Percentiles rank a stretch among this genome's conserved stretches.
Conservation (phyloP, 2,797 vertebrate genomes). For the Rallus crepitans region DNA sequence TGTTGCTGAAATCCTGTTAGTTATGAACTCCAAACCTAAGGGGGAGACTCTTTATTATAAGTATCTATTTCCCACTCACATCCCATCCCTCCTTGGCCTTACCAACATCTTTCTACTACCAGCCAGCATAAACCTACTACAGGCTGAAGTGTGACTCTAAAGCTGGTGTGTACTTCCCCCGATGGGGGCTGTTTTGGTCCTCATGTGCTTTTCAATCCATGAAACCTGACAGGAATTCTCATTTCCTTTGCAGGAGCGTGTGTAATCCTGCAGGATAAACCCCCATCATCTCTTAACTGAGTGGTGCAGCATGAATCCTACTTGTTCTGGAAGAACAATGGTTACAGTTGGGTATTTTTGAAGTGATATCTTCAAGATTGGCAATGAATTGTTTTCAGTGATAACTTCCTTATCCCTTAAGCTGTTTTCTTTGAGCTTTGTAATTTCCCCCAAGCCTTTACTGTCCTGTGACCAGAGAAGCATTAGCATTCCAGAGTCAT, state of each 20-base stretch:
- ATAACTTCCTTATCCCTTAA: background rate
- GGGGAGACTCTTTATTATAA: background rate
- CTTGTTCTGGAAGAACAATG: background rate
- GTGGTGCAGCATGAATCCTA: background rate
- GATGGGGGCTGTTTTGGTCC: background rate
- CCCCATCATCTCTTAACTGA: background rate
- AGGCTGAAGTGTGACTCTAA: background rate
- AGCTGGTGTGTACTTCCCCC: background rate
- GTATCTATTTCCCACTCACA: background rate
- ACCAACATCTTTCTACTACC: background rate
- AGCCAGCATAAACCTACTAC: background rate
- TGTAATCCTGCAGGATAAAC: background rate
- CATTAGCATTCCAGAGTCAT: accelerated
- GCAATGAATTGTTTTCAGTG: background rate
- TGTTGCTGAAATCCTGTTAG: background rate
- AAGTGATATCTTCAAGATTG: background rate
- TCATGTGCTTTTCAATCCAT: background rate
- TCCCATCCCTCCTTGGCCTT: background rate
- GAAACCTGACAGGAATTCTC: background rate
- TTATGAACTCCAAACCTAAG: background rate
- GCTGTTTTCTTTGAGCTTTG: background rate
- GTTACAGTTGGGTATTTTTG: background rate
- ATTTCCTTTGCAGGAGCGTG: background rate
- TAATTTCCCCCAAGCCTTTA: background rate
- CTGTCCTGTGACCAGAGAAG: background rate